Conservation (phyloP, 1,140 invertebrate genomes). For the Spodoptera frugiperda region DNA sequence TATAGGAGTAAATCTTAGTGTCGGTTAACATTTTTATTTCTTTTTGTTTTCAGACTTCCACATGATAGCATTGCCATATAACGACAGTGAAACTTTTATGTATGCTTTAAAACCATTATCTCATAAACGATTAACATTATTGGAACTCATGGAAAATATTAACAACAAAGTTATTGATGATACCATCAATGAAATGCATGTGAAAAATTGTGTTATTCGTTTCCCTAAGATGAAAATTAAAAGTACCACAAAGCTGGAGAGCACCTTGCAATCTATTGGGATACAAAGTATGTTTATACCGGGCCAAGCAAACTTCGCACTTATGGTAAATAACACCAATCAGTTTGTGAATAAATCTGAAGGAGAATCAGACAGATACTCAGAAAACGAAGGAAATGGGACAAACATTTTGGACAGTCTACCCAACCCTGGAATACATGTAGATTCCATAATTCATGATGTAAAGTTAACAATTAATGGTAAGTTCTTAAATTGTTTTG, state of each 20-base stretch:
- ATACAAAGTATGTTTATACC: constrained; percentile 88
- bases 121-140: constrained; percentile 80
- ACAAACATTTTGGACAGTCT: constrained; percentile 63
- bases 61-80: constrained; percentile 92
- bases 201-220: constrained; percentile 85
- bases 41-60: constrained; percentile 83
- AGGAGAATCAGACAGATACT: constrained; percentile 59
- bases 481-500: constrained; percentile 48
- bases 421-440: constrained; percentile 87
- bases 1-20: too few species aligned
- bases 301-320: constrained; percentile 88
- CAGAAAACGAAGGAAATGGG: constrained; percentile 51
- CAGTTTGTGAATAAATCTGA: constrained; percentile 58
- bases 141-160: constrained; percentile 85
- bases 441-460: constrained; percentile 88
- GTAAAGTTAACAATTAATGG: constrained; percentile 87
- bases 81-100: constrained; percentile 89
- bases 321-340: constrained; percentile 81
- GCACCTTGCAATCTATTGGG: constrained; percentile 87
- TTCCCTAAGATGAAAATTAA: constrained; percentile 91
- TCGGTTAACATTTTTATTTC: too few species aligned
- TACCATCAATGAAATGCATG: constrained; percentile 83
- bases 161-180: constrained; percentile 85
- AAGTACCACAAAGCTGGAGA: constrained; percentile 85
- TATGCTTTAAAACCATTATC: constrained; percentile 89